These are phyloP conservation scores for Anolis carolinensis DNA, from an alignment of 2,113 vertebrate species.

Conservation along the genomic window DNA sequence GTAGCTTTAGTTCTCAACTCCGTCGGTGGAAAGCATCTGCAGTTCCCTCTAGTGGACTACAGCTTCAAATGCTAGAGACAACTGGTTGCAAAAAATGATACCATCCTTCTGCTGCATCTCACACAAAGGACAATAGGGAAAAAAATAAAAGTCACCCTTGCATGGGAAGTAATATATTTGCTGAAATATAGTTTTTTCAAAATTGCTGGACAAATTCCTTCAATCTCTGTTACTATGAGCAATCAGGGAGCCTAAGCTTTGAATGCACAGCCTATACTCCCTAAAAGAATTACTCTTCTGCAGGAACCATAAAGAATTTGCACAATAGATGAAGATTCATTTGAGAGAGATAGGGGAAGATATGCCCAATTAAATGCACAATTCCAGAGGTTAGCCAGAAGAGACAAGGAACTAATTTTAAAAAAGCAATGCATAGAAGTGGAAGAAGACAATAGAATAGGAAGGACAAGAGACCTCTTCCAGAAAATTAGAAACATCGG, in stretches of 20 bases:
- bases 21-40: not conserved
- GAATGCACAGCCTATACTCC: too few relatives aligned
- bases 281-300: not conserved
- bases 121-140: not conserved
- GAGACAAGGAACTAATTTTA: too few relatives aligned
- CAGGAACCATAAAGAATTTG: not conserved
- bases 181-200: not conserved
- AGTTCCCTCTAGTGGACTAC: slow-evolving; percentile 44
- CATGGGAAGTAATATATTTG: not conserved
- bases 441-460: too few relatives aligned
- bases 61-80: not conserved
- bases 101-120: not conserved
- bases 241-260: not conserved
- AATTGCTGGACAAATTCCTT: not conserved
- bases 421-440: too few relatives aligned
- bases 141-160: not conserved
- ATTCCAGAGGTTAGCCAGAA: too few relatives aligned
- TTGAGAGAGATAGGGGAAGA: too few relatives aligned
- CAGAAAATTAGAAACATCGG: too few relatives aligned
- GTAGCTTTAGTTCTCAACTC: not conserved
- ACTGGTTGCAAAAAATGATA: not conserved
- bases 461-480: too few relatives aligned
- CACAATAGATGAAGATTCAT: not conserved
- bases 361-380: too few relatives aligned
- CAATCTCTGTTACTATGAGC: not conserved